A percentile compares a stretch with the other conserved stretches of the same genome.
Conservation (phyloP, 1,140 invertebrate genomes). For the Apis dorsata region DNA sequence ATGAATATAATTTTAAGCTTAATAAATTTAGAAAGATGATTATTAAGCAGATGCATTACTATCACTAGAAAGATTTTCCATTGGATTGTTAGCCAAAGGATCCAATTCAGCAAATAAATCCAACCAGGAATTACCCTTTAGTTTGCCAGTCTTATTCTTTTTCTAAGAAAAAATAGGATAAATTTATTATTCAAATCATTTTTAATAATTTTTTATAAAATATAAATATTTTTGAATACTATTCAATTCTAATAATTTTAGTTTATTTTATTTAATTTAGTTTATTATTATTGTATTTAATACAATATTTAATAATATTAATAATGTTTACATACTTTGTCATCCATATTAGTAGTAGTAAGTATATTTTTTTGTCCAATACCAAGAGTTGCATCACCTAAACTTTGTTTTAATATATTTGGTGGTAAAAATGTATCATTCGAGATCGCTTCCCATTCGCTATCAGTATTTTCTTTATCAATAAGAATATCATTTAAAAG, state of each 20-base stretch:
- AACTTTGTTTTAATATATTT: conserved; percentile 76
- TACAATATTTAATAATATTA: background rate
- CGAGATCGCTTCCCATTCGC: conserved; percentile 72
- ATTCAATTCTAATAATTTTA: background rate
- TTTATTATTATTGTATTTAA: too few species aligned
- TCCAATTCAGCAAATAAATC: conserved; percentile 96
- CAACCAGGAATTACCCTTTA: conserved; percentile 85
- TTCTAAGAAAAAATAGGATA: conserved; percentile 61
- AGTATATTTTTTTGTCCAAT: conserved; percentile 48
- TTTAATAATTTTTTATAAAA: conserved; percentile 5
- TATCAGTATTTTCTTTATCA: conserved; percentile 56
- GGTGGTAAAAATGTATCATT: conserved; percentile 76
- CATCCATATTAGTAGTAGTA: conserved; percentile 27
- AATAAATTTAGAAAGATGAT: background rate
- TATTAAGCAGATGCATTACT: conserved; percentile 75
- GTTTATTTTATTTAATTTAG: background rate
- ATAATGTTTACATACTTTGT: conserved; percentile 49
- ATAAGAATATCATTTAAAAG: conserved; percentile 77
- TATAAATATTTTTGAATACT: background rate
- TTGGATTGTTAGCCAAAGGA: conserved; percentile 88
- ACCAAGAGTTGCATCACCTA: conserved; percentile 68
- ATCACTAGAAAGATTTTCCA: conserved; percentile 71
- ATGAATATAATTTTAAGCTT: conserved; percentile 32
- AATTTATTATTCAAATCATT: background rate
- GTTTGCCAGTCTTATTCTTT: conserved; percentile 69